phyloP scores from a whole-genome alignment of 2,888 invertebrate species.

The Parapristionchus giblindavisi region DNA sequence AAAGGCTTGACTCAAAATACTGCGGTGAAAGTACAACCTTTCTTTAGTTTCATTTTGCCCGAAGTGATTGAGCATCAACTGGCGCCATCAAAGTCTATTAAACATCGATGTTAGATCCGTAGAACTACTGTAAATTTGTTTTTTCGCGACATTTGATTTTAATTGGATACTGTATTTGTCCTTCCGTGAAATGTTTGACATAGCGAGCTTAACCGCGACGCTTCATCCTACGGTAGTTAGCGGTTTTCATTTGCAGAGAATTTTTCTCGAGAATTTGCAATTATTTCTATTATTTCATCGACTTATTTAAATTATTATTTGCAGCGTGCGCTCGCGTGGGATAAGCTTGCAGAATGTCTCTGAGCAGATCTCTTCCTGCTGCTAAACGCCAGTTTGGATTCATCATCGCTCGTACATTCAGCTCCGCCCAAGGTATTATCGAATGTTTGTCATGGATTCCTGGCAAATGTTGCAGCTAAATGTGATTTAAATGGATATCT shows the following conservation, averaged over 20 bases:
- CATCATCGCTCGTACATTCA: constrained; percentile 49
- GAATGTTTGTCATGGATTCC: constrained; percentile 5
- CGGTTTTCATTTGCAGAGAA: neutral
- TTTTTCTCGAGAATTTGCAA: too few species aligned
- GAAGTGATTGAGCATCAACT: too few species aligned
- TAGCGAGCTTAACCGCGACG: neutral
- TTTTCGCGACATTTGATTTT: neutral
- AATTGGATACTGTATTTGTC: neutral
- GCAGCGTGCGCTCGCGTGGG: constrained; percentile 4
- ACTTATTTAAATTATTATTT: neutral
- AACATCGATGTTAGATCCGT: too few species aligned
- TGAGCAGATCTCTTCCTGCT: constrained; percentile 37
- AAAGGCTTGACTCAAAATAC: too few species aligned
- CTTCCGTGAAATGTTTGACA: neutral
- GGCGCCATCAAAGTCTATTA: too few species aligned
- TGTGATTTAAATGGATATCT: neutral
- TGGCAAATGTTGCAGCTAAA: neutral
- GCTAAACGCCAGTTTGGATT: constrained; percentile 48
- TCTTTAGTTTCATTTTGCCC: too few species aligned
- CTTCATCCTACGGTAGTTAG: neutral
- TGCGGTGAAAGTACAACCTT: too few species aligned
- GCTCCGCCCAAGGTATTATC: constrained; percentile 45
- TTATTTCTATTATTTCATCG: too few species aligned
- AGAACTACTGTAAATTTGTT: neutral
- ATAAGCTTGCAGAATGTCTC: constrained; percentile 42